Base-by-base conservation (phyloP, 2,888 invertebrate genomes). In the Melipona bicolor region DNA sequence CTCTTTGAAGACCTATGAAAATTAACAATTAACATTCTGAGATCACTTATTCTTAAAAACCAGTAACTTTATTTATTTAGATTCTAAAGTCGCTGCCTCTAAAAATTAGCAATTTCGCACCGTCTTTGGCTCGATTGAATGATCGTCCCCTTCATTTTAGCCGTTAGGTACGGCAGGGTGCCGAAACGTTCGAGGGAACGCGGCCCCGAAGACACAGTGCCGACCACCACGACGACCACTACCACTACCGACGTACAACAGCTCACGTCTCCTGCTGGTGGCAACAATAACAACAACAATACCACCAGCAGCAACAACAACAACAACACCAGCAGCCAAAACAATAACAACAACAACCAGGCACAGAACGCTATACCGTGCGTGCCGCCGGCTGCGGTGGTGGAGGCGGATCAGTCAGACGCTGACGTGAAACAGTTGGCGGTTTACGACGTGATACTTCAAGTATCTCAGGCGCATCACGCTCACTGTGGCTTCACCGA, bases 131-230 rank as follows among this genome's bases (percentile, higher is more conserved):
- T 43, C 43, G 43, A 9, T 43, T 11, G 9, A 43, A 62, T 19
- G 11, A 13, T 64, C 0, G 4, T 64, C n/a, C 13, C 54, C 17
- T 24, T 5, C 52, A 61, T 85, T 90, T 62, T 95, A 98, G 98
- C 99, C 93, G 99, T 99, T 88, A 96, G 99, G 94, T 99, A 99
- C 96, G 99, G 99, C 89, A 96, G 99, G 88, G 99, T 99, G 91
- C 99, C 99, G 87, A 99, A 99, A 95, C 96, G 98, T 91, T 97
- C 98, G 83, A 96, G 98, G 91, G 98, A 98, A 95, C 96, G 97
- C 88, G 97, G 96, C 93, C 95, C 95, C 56, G 96, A 96, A 80
- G 96, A 95, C 83, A 94, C 95, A 67, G 95, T 95, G 81, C 94
- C 95, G 54, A 95, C 95, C 83, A 95, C 95, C 77, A 95, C 95